phyloP scores from a whole-genome alignment of 2,888 invertebrate genomes.

The Liodrosophila aerea region DNA sequence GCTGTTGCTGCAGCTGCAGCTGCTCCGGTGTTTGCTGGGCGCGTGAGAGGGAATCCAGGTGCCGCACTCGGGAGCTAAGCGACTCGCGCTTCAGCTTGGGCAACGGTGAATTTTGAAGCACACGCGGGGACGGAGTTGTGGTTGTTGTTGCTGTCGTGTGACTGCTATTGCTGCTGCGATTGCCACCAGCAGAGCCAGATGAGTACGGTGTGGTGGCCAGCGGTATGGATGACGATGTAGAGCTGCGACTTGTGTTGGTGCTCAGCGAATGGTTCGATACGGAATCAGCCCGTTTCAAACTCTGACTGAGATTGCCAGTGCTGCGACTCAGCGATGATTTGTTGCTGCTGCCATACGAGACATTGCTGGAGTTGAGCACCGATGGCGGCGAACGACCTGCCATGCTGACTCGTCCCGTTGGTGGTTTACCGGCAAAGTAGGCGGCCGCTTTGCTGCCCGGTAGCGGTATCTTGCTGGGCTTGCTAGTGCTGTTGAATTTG shows the following conservation, averaged over 20 bases:
- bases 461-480: slow-evolving; percentile 89
- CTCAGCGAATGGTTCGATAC: slow-evolving; percentile 80
- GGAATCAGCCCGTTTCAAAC: slow-evolving; percentile 84
- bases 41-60: slow-evolving; percentile 83
- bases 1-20: slow-evolving; percentile 31
- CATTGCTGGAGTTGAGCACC: slow-evolving; percentile 66
- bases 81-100: slow-evolving; percentile 83
- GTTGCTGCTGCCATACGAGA: slow-evolving; percentile 68
- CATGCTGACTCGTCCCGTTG: slow-evolving; percentile 80
- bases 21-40: slow-evolving; percentile 74
- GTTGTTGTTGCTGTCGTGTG: slow-evolving; percentile 51
- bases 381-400: slow-evolving; percentile 75
- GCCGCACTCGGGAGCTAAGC: slow-evolving; percentile 83
- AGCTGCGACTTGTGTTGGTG: slow-evolving; percentile 79
- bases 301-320: slow-evolving; percentile 80
- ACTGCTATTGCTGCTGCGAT: slow-evolving; percentile 40
- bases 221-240: slow-evolving; percentile 81
- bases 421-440: slow-evolving; percentile 86
- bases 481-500: slow-evolving; percentile 79
- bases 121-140: slow-evolving; percentile 79
- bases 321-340: slow-evolving; percentile 81
- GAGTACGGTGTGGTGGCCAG: slow-evolving; percentile 79
- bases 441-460: slow-evolving; percentile 84
- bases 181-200: slow-evolving; percentile 64
- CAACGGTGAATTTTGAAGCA: slow-evolving; percentile 81